Percentiles rank a stretch among this genome's conserved stretches.
phyloP scores from a whole-genome alignment of 2,888 invertebrate genomes.

The Stenurella melanura region DNA sequence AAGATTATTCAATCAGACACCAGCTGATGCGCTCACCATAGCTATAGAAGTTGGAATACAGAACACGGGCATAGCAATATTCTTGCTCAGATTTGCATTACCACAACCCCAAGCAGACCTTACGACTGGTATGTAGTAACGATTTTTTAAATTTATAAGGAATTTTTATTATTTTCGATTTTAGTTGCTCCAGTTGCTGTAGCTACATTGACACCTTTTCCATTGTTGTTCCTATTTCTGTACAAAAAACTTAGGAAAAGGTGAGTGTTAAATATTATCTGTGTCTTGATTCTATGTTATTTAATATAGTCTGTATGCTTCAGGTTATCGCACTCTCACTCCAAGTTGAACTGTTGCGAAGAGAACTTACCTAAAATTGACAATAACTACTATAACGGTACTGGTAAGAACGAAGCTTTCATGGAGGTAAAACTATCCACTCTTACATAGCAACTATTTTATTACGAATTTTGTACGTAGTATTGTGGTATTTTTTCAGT shows the following conservation, averaged over 20 bases:
- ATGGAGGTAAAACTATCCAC: background rate
- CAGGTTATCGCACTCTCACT: constrained; percentile 47
- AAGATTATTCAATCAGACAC: constrained; percentile 77
- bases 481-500: constrained; percentile 9
- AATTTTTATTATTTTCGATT: constrained; percentile 63
- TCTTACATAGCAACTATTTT: constrained; percentile 28
- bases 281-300: constrained; percentile 11
- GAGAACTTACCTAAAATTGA: constrained; percentile 2
- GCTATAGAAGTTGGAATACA: constrained; percentile 95
- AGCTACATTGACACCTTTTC: constrained; percentile 95
- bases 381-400: constrained; percentile 15
- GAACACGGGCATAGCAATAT: constrained; percentile 94
- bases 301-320: constrained; percentile 26
- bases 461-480: constrained; percentile 8
- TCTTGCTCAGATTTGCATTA: constrained; percentile 87
- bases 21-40: constrained; percentile 87
- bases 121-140: constrained; percentile 80
- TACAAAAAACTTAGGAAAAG: constrained; percentile 75
- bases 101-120: constrained; percentile 91
- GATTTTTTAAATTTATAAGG: background rate
- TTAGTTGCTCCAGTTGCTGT: constrained; percentile 91
- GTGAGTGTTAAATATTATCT: constrained; percentile 63
- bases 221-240: constrained; percentile 76
- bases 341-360: constrained; percentile 39
- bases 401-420: background rate